Evolutionary conservation across 2,888 invertebrate species (phyloP).

Genomic region (Lasioglossum figueresi): DNA sequence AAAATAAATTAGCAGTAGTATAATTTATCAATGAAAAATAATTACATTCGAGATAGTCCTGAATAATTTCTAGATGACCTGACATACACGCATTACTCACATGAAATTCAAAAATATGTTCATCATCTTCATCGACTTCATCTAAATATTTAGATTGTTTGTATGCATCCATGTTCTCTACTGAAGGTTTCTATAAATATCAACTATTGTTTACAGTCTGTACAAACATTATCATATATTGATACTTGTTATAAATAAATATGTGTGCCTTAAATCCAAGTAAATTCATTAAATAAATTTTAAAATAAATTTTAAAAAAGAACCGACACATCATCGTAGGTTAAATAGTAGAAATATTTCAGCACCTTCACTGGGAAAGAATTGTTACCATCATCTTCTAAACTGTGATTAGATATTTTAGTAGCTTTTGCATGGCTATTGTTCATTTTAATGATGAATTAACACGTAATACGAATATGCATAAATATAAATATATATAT

Average conservation of each 20-base stretch:
- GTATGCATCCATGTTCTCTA: neutral
- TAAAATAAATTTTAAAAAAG: neutral
- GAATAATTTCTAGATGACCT: conserved; percentile 69
- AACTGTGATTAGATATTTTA: conserved; percentile 67
- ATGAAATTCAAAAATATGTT: conserved; percentile 58
- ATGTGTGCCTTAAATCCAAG: neutral
- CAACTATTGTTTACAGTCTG: neutral
- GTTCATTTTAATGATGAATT: conserved; percentile 24
- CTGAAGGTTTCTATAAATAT: neutral
- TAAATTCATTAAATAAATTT: no score
- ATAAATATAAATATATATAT: neutral
- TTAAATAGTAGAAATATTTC: conserved; percentile 30
- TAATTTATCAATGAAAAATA: conserved; percentile 20
- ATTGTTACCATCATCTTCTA: conserved; percentile 52
- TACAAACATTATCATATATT: neutral
- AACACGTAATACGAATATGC: neutral
- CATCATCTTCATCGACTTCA: conserved; percentile 39
- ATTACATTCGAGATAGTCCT: conserved; percentile 74
- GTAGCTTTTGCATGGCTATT: conserved; percentile 60
- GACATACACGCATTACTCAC: conserved; percentile 75
- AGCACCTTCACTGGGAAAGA: conserved; percentile 39
- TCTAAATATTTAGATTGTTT: neutral
- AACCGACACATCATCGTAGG: neutral
- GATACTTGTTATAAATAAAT: neutral
- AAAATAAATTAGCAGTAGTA: conserved; percentile 1